phyloP scores from a whole-genome alignment of 2,888 invertebrate species.

The Temnothorax unifasciatus region DNA sequence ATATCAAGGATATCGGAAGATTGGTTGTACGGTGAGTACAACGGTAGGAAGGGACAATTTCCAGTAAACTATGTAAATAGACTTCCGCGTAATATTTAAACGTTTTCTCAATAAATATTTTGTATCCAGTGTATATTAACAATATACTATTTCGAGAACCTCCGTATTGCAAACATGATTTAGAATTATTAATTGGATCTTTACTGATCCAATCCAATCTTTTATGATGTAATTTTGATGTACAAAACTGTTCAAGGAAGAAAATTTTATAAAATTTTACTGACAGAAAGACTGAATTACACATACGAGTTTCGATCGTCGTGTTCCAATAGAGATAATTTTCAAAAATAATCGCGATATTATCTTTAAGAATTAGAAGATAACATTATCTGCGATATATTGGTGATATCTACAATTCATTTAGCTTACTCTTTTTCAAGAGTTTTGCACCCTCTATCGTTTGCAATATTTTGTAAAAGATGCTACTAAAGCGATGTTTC shows the following conservation, averaged over 20 bases:
- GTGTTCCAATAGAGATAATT: constrained; percentile 44
- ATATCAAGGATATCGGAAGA: constrained; percentile 91
- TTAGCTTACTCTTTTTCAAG: constrained; percentile 28
- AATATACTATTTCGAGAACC: constrained; percentile 31
- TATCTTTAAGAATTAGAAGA: constrained; percentile 44
- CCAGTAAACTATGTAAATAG: constrained; percentile 92
- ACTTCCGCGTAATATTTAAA: constrained; percentile 86
- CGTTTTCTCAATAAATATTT: constrained; percentile 26
- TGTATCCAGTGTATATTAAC: constrained; percentile 39
- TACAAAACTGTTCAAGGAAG: constrained; percentile 7
- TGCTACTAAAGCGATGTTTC: background rate
- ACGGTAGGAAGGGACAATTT: constrained; percentile 91
- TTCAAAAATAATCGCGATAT: constrained; percentile 36
- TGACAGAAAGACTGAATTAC: constrained; percentile 68
- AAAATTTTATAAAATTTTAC: constrained; percentile 61
- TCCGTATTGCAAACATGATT: constrained; percentile 55
- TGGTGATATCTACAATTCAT: constrained; percentile 26
- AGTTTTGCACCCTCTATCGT: constrained; percentile 9
- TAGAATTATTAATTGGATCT: constrained; percentile 11
- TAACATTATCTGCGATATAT: constrained; percentile 36
- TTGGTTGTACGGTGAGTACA: constrained; percentile 92
- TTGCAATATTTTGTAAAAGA: constrained; percentile 38
- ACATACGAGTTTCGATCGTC: constrained; percentile 52
- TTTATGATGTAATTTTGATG: constrained; percentile 27
- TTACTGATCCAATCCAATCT: no score